These are phyloP conservation scores for Leptopilina boulardi DNA, from an alignment of 1,140 invertebrate species.

Conservation along the genomic window DNA sequence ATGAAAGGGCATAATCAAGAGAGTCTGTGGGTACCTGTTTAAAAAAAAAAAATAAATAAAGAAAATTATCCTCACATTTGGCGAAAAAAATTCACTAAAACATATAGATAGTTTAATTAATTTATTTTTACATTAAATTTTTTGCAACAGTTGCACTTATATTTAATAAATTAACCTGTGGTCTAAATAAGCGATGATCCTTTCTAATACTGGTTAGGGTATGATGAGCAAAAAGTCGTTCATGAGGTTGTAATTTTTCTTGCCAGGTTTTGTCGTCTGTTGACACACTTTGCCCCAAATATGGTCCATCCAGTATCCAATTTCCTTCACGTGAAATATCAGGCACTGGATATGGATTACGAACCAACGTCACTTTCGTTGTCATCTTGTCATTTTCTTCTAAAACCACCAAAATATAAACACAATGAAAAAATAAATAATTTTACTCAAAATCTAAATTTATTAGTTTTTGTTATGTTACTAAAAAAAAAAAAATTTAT, in stretches of 20 bases:
- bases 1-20: conserved; percentile 65
- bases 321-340: conserved; percentile 66
- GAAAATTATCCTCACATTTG: too few relatives aligned
- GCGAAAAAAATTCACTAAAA: too few relatives aligned
- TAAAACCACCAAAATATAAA: neutral
- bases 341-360: conserved; percentile 71
- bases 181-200: conserved; percentile 60
- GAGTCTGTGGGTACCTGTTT: conserved; percentile 67
- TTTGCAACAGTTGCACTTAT: too few relatives aligned
- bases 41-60: conserved; percentile 36
- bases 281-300: conserved; percentile 64
- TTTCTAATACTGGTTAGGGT: conserved; percentile 69
- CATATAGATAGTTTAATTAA: too few relatives aligned
- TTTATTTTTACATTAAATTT: too few relatives aligned
- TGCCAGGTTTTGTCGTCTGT: conserved; percentile 62
- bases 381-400: conserved; percentile 36
- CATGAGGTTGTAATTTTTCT: conserved; percentile 61
- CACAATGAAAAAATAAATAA: neutral
- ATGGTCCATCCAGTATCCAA: conserved; percentile 60
- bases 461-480: too few relatives aligned
- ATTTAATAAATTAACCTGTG: conserved; percentile 57
- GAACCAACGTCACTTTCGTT: conserved; percentile 53
- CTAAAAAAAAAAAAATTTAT: too few relatives aligned
- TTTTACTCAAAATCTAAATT: neutral
- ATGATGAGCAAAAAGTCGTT: conserved; percentile 72